phyloP scores from a whole-genome alignment of 2,797 vertebrate genomes.

The Malurus splendens region DNA sequence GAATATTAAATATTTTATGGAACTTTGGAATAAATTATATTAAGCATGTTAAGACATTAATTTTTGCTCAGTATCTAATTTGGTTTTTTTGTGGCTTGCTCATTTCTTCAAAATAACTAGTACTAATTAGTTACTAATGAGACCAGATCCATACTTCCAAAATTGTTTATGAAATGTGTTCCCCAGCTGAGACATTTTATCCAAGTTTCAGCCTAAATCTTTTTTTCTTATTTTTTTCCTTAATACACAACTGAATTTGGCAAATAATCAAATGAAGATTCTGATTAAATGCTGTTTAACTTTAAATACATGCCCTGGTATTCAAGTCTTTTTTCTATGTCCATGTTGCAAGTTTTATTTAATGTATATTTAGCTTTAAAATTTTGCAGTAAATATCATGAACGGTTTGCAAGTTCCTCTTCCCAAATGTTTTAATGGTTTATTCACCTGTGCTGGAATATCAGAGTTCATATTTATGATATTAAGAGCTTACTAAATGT shows the following conservation, averaged over 20 bases:
- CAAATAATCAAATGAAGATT: conserved; percentile 55
- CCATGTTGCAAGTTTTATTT: conserved; percentile 28
- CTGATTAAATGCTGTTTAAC: conserved; percentile 55
- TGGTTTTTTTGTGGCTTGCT: conserved; percentile 43
- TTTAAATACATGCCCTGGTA: conserved; percentile 43
- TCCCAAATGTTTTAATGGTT: conserved; percentile 12
- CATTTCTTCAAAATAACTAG: conserved; percentile 64
- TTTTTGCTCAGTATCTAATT: conserved; percentile 29
- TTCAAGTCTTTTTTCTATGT: conserved; percentile 25
- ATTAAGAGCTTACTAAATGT: conserved; percentile 41
- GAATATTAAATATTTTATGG: conserved; percentile 40
- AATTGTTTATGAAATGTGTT: conserved; percentile 62
- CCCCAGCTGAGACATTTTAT: conserved; percentile 58
- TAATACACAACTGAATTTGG: conserved; percentile 48
- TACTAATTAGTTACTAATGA: conserved; percentile 64
- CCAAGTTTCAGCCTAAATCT: conserved; percentile 55
- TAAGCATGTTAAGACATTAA: conserved; percentile 31
- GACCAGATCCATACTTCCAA: conserved; percentile 58
- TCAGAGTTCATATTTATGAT: conserved; percentile 28
- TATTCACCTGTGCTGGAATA: conserved; percentile 16
- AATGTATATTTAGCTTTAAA: conserved; percentile 49
- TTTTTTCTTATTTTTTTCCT: conserved; percentile 5
- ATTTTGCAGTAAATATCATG: conserved; percentile 19
- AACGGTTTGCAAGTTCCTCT: conserved; percentile 8
- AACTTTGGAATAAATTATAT: conserved; percentile 34